A percentile compares a stretch with the other conserved stretches of the same genome.
Conservation (phyloP, 1,140 invertebrate species). For the Drosophila sucinea region DNA sequence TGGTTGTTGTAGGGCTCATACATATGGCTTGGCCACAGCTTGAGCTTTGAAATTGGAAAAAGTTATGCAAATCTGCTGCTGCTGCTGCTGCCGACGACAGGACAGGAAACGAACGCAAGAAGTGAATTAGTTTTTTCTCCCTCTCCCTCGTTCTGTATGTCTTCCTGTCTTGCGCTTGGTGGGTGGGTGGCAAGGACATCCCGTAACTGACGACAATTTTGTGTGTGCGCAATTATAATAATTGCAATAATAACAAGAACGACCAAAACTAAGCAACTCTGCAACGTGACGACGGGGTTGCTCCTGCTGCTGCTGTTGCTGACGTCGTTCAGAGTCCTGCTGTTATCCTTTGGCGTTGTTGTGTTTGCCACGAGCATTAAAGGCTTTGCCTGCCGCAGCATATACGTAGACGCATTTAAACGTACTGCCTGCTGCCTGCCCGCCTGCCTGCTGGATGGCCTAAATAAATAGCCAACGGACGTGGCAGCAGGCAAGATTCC, state of each 20-base stretch:
- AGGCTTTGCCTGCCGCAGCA: constrained; percentile 60
- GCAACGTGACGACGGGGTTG: constrained; percentile 60
- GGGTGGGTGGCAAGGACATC: constrained; percentile 35
- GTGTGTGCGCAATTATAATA: constrained; percentile 75
- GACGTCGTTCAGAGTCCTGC: neutral
- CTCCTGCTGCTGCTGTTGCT: constrained; percentile 10
- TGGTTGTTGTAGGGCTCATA: constrained; percentile 27
- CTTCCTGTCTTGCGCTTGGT: constrained; percentile 6
- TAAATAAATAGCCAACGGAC: constrained; percentile 64
- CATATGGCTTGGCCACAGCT: constrained; percentile 73
- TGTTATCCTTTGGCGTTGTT: constrained; percentile 56
- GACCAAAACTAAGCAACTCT: constrained; percentile 39
- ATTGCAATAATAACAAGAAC: constrained; percentile 74
- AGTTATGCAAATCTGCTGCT: constrained; percentile 72
- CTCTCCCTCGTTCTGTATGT: constrained; percentile 31
- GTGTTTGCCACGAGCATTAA: constrained; percentile 73
- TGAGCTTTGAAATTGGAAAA: constrained; percentile 79
- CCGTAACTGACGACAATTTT: constrained; percentile 64
- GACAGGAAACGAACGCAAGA: constrained; percentile 71
- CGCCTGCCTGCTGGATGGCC: constrained; percentile 23
- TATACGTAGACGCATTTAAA: constrained; percentile 21
- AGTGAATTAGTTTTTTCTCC: constrained; percentile 75
- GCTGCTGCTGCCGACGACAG: constrained; percentile 54
- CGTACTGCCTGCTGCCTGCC: neutral
- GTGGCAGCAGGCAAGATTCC: constrained; percentile 23